Conservation (phyloP, 2,888 invertebrate genomes). For the Tiphia femorata region DNA sequence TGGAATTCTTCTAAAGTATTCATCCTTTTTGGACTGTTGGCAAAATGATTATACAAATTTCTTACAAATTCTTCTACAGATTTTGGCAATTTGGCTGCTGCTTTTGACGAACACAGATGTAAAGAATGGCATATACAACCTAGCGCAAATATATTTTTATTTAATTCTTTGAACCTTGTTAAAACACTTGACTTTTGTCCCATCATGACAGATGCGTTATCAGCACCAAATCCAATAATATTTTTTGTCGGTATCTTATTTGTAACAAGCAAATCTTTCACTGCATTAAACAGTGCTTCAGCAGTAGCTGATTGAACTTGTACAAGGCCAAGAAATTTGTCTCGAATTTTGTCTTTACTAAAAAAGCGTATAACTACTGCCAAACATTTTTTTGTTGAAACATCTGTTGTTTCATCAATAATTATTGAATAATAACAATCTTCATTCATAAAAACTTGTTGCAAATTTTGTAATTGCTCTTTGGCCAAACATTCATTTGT, state of each 20-base stretch:
- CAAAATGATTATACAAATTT: constrained; percentile 4
- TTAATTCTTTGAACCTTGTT: constrained; percentile 2
- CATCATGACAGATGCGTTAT: constrained; percentile 5
- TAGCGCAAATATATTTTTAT: neutral
- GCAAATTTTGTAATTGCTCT: too few species aligned
- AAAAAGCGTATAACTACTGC: neutral
- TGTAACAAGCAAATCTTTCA: neutral
- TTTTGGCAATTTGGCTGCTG: neutral
- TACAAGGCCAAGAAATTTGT: too few species aligned
- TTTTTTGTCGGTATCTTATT: neutral
- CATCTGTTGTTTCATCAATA: too few species aligned
- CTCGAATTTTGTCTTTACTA: neutral
- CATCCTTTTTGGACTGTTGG: neutral
- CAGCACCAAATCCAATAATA: constrained; percentile 1
- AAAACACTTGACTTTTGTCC: neutral
- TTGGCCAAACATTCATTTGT: too few species aligned
- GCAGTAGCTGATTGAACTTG: constrained; percentile 1
- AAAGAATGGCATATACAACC: constrained; percentile 2
- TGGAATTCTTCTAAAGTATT: neutral
- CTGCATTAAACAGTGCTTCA: neutral
- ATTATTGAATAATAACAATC: too few species aligned
- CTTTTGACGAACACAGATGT: constrained; percentile 3
- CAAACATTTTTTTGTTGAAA: too few species aligned
- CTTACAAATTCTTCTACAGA: constrained; percentile 4
- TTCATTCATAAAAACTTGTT: too few species aligned